These are phyloP conservation scores for Eupithecia vulgata DNA, from an alignment of 2,888 invertebrate genomes.

Conservation along the genomic window DNA sequence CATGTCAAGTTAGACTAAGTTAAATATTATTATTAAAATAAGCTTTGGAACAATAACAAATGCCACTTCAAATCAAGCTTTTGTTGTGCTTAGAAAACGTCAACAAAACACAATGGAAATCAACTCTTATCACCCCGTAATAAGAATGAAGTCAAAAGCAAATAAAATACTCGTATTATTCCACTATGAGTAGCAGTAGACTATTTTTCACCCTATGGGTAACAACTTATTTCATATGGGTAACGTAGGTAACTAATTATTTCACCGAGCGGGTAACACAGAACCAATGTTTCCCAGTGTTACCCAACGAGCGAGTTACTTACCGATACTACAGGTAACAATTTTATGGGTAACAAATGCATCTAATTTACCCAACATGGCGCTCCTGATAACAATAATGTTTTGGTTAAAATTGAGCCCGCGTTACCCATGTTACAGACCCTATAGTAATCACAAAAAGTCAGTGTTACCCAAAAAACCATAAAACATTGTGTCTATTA, in stretches of 20 bases:
- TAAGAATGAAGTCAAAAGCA: constrained; percentile 22
- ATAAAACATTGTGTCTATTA: neutral
- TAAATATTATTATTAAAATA: constrained; percentile 3
- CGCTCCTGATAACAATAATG: neutral
- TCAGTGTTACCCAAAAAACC: neutral
- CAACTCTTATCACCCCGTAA: constrained; percentile 10
- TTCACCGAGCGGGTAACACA: neutral
- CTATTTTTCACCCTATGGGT: constrained; percentile 3
- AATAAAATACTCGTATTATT: constrained; percentile 18
- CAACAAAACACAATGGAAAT: constrained; percentile 23
- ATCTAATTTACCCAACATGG: too few species aligned
- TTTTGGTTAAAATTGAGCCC: neutral
- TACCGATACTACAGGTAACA: neutral
- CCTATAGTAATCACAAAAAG: neutral
- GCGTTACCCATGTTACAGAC: neutral
- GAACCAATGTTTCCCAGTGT: neutral
- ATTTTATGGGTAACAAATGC: neutral
- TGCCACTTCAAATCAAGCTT: constrained; percentile 8
- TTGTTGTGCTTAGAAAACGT: constrained; percentile 12
- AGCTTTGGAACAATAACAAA: constrained; percentile 15
- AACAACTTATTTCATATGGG: neutral
- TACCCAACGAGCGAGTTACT: neutral
- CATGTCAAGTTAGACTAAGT: neutral
- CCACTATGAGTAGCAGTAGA: neutral
- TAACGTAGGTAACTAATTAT: neutral